Percentiles rank a stretch among this genome's conserved stretches.
Conservation (phyloP, 2,113 vertebrate genomes). For the Ptilorrhoa leucosticta region DNA sequence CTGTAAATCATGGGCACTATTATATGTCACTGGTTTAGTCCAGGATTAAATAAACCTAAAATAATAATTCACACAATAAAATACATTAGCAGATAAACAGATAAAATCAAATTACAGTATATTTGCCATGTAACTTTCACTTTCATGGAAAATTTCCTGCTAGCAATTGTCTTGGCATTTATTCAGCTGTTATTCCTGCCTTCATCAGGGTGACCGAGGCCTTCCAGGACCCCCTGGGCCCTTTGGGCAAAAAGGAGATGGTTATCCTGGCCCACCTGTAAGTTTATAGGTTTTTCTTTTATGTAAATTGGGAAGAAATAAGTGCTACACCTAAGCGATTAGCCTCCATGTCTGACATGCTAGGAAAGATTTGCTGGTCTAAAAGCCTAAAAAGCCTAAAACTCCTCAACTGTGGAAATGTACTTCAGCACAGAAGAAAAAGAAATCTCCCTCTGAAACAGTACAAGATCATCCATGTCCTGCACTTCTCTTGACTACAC, state of each 20-base stretch:
- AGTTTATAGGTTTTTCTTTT: constrained; percentile 41
- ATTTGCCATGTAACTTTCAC: not conserved
- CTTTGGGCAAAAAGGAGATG: constrained; percentile 85
- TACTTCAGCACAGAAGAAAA: not conserved
- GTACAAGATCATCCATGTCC: not conserved
- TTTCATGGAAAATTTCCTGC: not conserved
- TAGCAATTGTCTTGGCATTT: not conserved
- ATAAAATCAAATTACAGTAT: not conserved
- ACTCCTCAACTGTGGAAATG: not conserved
- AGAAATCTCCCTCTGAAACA: not conserved
- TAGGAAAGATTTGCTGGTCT: not conserved
- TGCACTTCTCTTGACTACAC: not conserved
- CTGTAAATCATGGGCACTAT: not conserved
- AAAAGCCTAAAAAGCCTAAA: not conserved
- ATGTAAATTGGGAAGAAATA: not conserved
- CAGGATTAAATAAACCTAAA: not conserved
- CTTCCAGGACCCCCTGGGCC: constrained; percentile 76
- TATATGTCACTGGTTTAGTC: not conserved
- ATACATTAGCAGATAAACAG: not conserved
- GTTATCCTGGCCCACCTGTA: constrained; percentile 80
- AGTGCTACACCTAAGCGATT: not conserved
- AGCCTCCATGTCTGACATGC: not conserved
- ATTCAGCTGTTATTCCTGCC: not conserved
- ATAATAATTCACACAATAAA: not conserved
- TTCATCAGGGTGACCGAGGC: constrained; percentile 83